Evolutionary conservation across 2,888 invertebrate genomes (phyloP), one percentile per base, ranked within the genome.

Genomic region (Calliphora vomitoria): DNA sequence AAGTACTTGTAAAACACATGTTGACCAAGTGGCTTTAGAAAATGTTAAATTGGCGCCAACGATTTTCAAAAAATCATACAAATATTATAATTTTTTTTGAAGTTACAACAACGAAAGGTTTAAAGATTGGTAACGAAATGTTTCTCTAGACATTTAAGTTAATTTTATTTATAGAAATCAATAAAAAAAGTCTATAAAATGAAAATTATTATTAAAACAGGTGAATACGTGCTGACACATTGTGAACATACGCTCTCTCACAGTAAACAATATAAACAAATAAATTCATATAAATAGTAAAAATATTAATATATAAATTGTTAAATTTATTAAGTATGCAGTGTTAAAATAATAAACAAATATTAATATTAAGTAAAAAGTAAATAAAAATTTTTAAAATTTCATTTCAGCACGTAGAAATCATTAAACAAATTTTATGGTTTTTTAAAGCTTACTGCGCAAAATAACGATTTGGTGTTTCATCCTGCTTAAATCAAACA

Each of bases 41-140:
- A 76, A 82, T 74, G 47, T 31, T 66, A 64, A 64, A 72, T 72
- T 76, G 86, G 86, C 86, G 86, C 86, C 86, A 81, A 66, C 80
- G 44, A 50, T 74, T 71, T 71, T 66, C 53, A 3, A 13, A 69
- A 80, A 60, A 47, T n/a, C 55, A 35, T 58, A 66, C 25, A 20
- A 66, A 75, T 47, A 68, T 44, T n/a, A 25, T 2, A 25, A 25
- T 25, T 1, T 25, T 25, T 25, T 25, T 25, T 25, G 25, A 25
- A 25, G 1, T 25, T 25, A 25, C 25, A 58, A 35, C 20, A 44
- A 44, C 4, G 11, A 44, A 44, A 60, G 18, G 66, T 69, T 47
- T 44, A 31, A 50, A 35, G 38, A 50, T 13, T 66, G 5, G 11
- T 44, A 64, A 10, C 8, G 15, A 53, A 53, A 74, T 20, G 13